Conservation (phyloP, 2,113 vertebrate species). For the Corvus moneduloides region DNA sequence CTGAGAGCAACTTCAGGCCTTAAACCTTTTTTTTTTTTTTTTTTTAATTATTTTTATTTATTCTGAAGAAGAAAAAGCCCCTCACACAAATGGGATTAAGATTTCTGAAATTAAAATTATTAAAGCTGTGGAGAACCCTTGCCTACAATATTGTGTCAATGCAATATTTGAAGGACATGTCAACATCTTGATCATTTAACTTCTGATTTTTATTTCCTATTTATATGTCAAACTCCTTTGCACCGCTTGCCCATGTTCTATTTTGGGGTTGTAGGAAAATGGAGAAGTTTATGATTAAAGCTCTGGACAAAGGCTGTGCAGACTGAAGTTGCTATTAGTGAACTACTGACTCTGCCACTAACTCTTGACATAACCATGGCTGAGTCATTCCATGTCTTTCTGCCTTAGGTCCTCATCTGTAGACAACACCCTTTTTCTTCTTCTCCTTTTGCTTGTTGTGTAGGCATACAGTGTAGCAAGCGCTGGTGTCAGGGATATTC, state of each 20-base stretch:
- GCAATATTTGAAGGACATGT: not conserved
- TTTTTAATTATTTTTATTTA: not conserved
- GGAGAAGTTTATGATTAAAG: not conserved
- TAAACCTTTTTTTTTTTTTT: not conserved
- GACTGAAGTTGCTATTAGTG: not conserved
- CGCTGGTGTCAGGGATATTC: not conserved
- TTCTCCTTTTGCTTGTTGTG: not conserved
- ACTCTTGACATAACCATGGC: not conserved
- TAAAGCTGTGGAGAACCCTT: not conserved
- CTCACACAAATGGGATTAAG: not conserved
- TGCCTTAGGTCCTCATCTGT: not conserved
- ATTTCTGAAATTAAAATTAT: not conserved
- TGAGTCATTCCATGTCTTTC: not conserved
- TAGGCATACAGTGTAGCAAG: not conserved
- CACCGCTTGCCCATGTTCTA: not conserved
- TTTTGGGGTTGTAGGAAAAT: not conserved
- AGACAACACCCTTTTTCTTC: not conserved
- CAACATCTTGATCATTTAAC: not conserved
- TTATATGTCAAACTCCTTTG: not conserved
- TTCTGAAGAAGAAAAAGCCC: not conserved
- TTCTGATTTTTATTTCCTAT: not conserved
- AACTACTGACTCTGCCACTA: not conserved
- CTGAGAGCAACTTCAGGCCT: not conserved
- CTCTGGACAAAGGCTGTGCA: not conserved
- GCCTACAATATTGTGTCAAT: not conserved